Conservation (phyloP, 2,888 invertebrate species). For the Ariolimax columbianus region DNA sequence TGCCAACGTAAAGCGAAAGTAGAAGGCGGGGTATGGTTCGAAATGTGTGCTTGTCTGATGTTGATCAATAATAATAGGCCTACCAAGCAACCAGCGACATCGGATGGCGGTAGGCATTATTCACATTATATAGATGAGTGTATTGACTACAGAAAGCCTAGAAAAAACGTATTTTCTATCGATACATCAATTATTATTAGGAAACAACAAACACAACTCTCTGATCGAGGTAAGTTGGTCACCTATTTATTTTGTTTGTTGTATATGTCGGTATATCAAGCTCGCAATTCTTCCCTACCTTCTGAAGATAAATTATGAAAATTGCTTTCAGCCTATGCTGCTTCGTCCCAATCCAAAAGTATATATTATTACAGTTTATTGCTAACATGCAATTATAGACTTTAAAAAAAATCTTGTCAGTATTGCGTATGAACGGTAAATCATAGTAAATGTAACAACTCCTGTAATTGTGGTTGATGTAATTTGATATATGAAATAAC, state of each 20-base stretch:
- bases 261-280: background rate
- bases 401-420: too few relatives aligned
- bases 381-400: too few relatives aligned
- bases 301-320: constrained; percentile 29
- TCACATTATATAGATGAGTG: constrained; percentile 25
- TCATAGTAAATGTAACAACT: too few relatives aligned
- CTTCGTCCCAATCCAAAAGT: too few relatives aligned
- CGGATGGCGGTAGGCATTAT: constrained; percentile 28
- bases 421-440: too few relatives aligned
- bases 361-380: too few relatives aligned
- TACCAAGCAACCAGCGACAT: constrained; percentile 34
- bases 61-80: constrained; percentile 31
- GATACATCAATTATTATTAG: background rate
- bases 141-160: background rate
- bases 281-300: background rate
- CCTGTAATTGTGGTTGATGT: too few relatives aligned
- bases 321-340: too few relatives aligned
- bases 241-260: background rate
- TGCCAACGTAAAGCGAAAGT: constrained; percentile 31
- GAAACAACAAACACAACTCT: constrained; percentile 15
- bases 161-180: background rate
- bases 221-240: constrained; percentile 14
- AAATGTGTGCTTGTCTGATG: constrained; percentile 3
- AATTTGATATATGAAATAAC: too few relatives aligned
- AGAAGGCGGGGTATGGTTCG: background rate